These are phyloP conservation scores for Eleutherodactylus coqui DNA, from an alignment of 2,797 vertebrate species.

Conservation along the genomic window DNA sequence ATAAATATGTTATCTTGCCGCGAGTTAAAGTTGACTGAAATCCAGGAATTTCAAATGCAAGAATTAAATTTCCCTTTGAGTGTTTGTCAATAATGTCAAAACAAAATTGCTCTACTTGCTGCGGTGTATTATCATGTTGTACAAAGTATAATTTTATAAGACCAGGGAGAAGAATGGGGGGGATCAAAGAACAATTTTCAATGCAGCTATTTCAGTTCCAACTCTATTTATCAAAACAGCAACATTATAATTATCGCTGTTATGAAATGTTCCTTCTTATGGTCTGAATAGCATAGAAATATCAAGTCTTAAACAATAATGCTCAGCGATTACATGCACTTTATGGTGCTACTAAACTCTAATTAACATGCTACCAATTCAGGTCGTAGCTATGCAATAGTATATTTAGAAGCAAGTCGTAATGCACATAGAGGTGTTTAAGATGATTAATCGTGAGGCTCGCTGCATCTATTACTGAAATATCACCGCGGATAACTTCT, in stretches of 20 bases:
- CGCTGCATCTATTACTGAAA: conserved; percentile 37
- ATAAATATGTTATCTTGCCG: conserved; percentile 1
- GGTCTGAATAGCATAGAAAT: conserved; percentile 20
- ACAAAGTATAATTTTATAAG: conserved; percentile 35
- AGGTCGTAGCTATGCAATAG: conserved; percentile 1
- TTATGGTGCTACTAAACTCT: conserved; percentile 33
- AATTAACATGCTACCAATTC: conserved; percentile 21
- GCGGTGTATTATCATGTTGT: conserved; percentile 27
- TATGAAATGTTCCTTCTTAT: conserved; percentile 54
- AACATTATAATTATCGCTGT: conserved; percentile 47
- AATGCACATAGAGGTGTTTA: conserved; percentile 15
- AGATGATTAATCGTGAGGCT: conserved; percentile 21
- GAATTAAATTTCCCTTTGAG: conserved; percentile 37
- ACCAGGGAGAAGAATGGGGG: conserved; percentile 10
- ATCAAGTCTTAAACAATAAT: conserved; percentile 37
- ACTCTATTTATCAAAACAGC: conserved; percentile 40
- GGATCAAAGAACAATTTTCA: conserved; percentile 27
- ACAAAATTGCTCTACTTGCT: conserved; percentile 32
- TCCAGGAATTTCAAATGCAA: conserved; percentile 43
- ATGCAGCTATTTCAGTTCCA: conserved; percentile 36
- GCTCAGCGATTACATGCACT: conserved; percentile 36
- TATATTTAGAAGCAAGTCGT: conserved; percentile 25
- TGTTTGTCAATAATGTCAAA: conserved; percentile 54
- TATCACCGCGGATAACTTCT: conserved; percentile 23
- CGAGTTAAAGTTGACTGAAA: conserved; percentile 32